Base-by-base conservation (phyloP, 2,113 vertebrate genomes). In the Oncorhynchus keta region DNA sequence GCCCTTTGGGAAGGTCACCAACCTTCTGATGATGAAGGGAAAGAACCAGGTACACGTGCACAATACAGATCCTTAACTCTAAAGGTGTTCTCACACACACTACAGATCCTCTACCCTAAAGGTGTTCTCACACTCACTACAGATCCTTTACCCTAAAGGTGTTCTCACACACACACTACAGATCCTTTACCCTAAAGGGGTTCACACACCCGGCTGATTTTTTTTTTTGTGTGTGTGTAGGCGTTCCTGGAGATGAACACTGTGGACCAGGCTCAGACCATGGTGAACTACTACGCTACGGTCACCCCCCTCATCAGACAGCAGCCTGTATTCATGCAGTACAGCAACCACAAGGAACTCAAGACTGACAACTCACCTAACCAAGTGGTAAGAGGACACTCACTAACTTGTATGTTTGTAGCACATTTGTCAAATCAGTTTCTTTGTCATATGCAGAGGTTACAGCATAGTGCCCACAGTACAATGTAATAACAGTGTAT, bases 1-100 rank as follows among this genome's bases (percentile, higher is more conserved):
- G 81, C 98, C 98, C 20, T 99, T 99, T 49, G 97, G 98, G 79
- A 99, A 99, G 86, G 97, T 99, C 84, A 99, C 97, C 80, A 99
- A 99, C 76, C 93, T 99, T 48, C 92, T 99, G n/a, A 98, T 99
- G 97, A 78, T 99, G 80, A 99, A 99, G 91, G 96, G 97, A 45
- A 99, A 99, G 90, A 99, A 98, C 70, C 98, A 99, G 97, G 97
- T 98, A 93, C 45, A 86, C 81, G 0, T 0, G 0, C 12, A 26
- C 65, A 14, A 26, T 18, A 55, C 8, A 45, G 39, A 0, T 11
- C 9, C 39, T 11, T 2, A 11, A 3, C 39, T 9, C 8, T 45
- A 45, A 45, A 45, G 8, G 8, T 2, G 8, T 45, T 45, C 39
- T 11, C 39, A 9, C 35, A 39, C 11, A 12, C 64, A 14, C 64